Evolutionary conservation across 2,113 vertebrate species (phyloP), one percentile per base, ranked within the genome.

Genomic region (Gymnobelideus leadbeateri): DNA sequence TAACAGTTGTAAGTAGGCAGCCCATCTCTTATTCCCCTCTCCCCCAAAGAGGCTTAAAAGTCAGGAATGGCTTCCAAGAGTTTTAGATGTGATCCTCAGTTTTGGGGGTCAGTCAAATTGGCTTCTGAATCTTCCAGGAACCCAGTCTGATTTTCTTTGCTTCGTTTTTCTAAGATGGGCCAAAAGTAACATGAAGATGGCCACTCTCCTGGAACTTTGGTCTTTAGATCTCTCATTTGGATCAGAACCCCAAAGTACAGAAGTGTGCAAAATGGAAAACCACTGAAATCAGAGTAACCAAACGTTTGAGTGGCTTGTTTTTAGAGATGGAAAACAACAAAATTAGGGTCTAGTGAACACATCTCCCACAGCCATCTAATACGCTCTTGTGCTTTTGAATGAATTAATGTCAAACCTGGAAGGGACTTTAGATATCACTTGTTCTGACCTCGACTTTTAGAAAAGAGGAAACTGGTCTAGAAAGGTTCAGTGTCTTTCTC

Each of bases 21-120:
- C 90, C 21, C 46, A 93, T 95, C 54, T 77, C 50, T 90, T 90
- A 24, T 77, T 57, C 37, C 28, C 68, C 46, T n/a, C 0, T 57
- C 25, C 28, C 52, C 46, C 89, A 94, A 92, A 91, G 57, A 93
- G 47, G 93, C 68, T 90, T 51, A 28, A 51, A 90, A 90, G 49
- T 47, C 47, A 50, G 47, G 47, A 49, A 50, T 51, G n/a, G 47
- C 25, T 90, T 90, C 89, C 47, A 26, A 50, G 89, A 47, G 9
- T 47, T 51, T 90, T 90, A 50, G 47, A 47, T 10, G 12, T n/a
- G 89, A 92, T 50, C 68, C 93, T 89, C 43, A 55, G 43, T 68
- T 91, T 23, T 25, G 93, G 91, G 49, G 11, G 93, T 9, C 91
- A 92, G 92, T 43, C 89, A 92, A 68, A 92, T 93, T 91, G 94